Percentiles rank a stretch among this genome's conserved stretches.
Evolutionary conservation across 2,113 vertebrate species (phyloP).

Genomic region (Eudyptes chrysolophus): DNA sequence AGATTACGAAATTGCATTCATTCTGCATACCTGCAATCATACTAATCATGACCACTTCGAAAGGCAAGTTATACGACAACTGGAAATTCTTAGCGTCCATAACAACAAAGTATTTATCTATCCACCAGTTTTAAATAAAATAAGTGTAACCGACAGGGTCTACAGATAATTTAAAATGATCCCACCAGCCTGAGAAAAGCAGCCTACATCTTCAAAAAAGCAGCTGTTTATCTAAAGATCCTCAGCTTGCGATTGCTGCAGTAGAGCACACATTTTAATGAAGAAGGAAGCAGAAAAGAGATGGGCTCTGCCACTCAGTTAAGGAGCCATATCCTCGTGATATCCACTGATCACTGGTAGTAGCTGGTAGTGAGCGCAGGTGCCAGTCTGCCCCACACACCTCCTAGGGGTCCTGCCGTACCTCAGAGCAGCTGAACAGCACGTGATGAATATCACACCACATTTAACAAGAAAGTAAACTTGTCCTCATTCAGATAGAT

Average conservation of each 20-base stretch:
- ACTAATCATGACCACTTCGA: neutral
- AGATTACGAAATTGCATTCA: neutral
- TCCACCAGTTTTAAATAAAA: neutral
- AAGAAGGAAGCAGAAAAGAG: neutral
- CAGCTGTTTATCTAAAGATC: neutral
- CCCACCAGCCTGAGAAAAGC: neutral
- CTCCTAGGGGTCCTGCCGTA: neutral
- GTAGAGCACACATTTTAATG: neutral
- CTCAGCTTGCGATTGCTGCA: neutral
- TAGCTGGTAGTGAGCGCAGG: fast-evolving
- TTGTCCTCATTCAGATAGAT: neutral
- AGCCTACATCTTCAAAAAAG: neutral
- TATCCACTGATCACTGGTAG: too few relatives aligned
- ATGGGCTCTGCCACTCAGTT: neutral
- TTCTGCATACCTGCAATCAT: neutral
- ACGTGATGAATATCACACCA: neutral
- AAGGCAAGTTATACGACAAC: neutral
- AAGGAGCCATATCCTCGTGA: neutral
- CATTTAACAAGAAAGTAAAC: neutral
- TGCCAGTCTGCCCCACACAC: neutral
- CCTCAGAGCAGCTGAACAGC: neutral
- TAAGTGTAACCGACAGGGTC: fast-evolving
- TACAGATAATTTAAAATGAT: neutral
- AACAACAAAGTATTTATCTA: neutral
- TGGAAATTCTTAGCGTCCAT: neutral